Conservation (phyloP, 2,888 invertebrate genomes). For the Heliconius cydno region DNA sequence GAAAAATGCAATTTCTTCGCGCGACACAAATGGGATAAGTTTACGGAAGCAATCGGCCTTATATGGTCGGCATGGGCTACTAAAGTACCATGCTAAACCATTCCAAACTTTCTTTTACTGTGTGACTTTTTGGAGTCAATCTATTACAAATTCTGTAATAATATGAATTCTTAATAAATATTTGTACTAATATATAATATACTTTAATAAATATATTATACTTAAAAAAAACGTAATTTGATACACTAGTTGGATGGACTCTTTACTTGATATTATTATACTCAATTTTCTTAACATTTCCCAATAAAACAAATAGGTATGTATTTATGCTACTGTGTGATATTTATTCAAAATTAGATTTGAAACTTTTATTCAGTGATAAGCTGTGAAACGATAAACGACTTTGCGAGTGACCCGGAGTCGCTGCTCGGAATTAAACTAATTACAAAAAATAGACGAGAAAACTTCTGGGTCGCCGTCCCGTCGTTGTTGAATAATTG, state of each 20-base stretch:
- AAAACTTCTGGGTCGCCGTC: slow-evolving; percentile 72
- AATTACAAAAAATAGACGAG: slow-evolving; percentile 74
- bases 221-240: no score
- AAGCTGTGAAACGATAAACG: slow-evolving; percentile 25
- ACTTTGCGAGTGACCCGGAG: slow-evolving; percentile 54
- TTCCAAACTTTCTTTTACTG: slow-evolving; percentile 68
- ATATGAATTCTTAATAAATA: neutral
- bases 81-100: slow-evolving; percentile 72
- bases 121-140: slow-evolving; percentile 1
- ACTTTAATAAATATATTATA: no score
- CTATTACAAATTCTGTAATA: neutral
- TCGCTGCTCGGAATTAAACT: slow-evolving; percentile 66
- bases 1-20: slow-evolving; percentile 52
- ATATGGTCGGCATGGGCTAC: slow-evolving; percentile 80
- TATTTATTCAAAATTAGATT: slow-evolving; percentile 5
- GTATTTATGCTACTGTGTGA: neutral
- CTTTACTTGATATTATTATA: no score
- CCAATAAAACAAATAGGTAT: neutral
- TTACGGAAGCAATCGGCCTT: slow-evolving; percentile 82
- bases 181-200: neutral
- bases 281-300: no score
- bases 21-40: slow-evolving; percentile 80
- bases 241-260: neutral
- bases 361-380: slow-evolving; percentile 9
- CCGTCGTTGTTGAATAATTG: slow-evolving; percentile 71